Percentiles rank a stretch among this genome's conserved stretches.
phyloP scores from a whole-genome alignment of 2,113 vertebrate species.

The Ophthalmolycus amberensis region DNA sequence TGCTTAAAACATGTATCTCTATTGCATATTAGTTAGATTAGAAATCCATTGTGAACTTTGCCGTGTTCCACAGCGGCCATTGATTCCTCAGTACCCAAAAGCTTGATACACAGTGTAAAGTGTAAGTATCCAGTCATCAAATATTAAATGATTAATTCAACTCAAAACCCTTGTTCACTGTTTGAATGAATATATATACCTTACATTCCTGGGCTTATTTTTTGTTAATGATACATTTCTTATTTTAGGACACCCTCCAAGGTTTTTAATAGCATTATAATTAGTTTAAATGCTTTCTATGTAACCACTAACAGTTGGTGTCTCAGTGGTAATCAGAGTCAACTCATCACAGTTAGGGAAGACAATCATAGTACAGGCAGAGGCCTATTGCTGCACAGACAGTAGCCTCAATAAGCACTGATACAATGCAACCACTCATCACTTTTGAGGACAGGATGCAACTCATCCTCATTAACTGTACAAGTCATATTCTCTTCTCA shows the following conservation, averaged over 20 bases:
- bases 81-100: constrained; percentile 91
- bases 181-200: not conserved
- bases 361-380: not conserved
- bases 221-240: not conserved
- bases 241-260: not conserved
- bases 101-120: constrained; percentile 88
- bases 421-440: not conserved
- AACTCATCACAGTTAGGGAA: not conserved
- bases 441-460: constrained; percentile 1
- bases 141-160: not conserved
- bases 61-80: constrained; percentile 84
- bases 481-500: not conserved
- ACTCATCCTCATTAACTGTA: constrained; percentile 18
- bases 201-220: not conserved
- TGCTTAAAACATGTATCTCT: constrained; percentile 1
- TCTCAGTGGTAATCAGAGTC: not conserved
- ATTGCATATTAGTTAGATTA: not conserved
- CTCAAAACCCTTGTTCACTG: not conserved
- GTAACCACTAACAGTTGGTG: not conserved
- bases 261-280: not conserved
- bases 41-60: not conserved
- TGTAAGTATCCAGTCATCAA: constrained; percentile 83
- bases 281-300: not conserved
- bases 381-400: not conserved
- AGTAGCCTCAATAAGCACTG: not conserved